phyloP scores from a whole-genome alignment of 2,888 invertebrate genomes.

The Ernsta delagoae region DNA sequence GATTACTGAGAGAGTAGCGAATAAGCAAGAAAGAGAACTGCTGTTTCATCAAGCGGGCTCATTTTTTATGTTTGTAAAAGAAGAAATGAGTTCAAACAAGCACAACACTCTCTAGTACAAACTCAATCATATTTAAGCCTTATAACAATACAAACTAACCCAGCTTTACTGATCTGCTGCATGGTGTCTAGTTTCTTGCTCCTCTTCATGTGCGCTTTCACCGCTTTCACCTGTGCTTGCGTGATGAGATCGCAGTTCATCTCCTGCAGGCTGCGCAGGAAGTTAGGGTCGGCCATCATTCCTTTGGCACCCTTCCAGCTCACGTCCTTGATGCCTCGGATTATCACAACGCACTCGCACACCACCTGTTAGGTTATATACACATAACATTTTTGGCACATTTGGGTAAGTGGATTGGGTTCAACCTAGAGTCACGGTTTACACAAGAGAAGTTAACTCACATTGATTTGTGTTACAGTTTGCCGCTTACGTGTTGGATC shows the following conservation, averaged over 20 bases:
- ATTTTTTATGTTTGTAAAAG: too few relatives aligned
- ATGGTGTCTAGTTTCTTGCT: constrained; percentile 91
- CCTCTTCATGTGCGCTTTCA: constrained; percentile 90
- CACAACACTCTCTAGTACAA: too few relatives aligned
- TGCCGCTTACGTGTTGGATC: too few relatives aligned
- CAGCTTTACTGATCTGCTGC: constrained; percentile 93
- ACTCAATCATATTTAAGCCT: too few relatives aligned
- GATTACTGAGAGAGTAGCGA: background rate
- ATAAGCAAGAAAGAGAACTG: background rate
- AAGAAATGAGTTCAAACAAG: too few relatives aligned
- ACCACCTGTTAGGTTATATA: constrained; percentile 88
- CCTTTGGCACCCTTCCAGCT: constrained; percentile 96
- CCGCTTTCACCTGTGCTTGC: constrained; percentile 87
- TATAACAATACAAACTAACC: too few relatives aligned
- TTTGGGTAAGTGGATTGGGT: too few relatives aligned
- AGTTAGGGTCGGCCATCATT: constrained; percentile 96
- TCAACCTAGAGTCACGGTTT: too few relatives aligned
- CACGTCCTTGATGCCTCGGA: constrained; percentile 92
- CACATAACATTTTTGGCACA: too few relatives aligned
- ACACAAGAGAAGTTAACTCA: too few relatives aligned
- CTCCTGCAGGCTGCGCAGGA: constrained; percentile 91
- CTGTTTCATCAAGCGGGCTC: too few relatives aligned
- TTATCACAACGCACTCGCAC: constrained; percentile 95
- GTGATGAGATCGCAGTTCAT: constrained; percentile 94
- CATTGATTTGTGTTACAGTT: too few relatives aligned